These are phyloP conservation scores for Reticulitermes lucifugus DNA, from an alignment of 2,888 invertebrate species.

Conservation along the genomic window DNA sequence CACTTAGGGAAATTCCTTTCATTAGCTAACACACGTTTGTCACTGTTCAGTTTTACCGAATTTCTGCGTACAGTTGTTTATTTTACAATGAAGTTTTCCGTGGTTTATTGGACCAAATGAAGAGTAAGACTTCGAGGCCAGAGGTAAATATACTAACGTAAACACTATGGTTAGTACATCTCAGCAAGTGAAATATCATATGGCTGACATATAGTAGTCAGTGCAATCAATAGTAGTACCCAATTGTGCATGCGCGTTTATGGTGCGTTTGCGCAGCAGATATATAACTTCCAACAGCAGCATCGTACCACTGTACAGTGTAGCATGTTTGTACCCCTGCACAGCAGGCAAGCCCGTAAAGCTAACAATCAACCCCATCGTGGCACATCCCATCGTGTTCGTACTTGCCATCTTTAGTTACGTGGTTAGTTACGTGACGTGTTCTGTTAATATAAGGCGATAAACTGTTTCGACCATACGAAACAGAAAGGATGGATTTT, in stretches of 20 bases:
- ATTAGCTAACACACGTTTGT: too few relatives aligned
- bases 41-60: too few relatives aligned
- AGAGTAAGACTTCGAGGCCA: too few relatives aligned
- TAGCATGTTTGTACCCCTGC: slow-evolving; percentile 4
- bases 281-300: background rate
- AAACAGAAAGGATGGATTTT: too few relatives aligned
- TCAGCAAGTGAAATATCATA: background rate
- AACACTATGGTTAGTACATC: background rate
- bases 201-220: background rate
- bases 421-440: background rate
- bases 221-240: slow-evolving; percentile 9
- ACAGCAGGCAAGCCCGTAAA: slow-evolving; percentile 1
- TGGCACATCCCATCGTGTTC: background rate
- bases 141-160: background rate
- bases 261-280: background rate
- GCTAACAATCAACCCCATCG: background rate
- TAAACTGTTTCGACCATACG: background rate
- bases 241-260: background rate
- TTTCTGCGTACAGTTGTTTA: too few relatives aligned
- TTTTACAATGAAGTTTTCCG: too few relatives aligned
- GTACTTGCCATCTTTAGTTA: background rate
- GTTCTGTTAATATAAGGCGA: background rate
- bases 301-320: background rate
- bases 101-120: too few relatives aligned
- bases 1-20: too few relatives aligned